A percentile compares a stretch with the other conserved stretches of the same genome.
Evolutionary conservation across 1,140 invertebrate genomes (phyloP).

Genomic region (Hyles vespertilio): DNA sequence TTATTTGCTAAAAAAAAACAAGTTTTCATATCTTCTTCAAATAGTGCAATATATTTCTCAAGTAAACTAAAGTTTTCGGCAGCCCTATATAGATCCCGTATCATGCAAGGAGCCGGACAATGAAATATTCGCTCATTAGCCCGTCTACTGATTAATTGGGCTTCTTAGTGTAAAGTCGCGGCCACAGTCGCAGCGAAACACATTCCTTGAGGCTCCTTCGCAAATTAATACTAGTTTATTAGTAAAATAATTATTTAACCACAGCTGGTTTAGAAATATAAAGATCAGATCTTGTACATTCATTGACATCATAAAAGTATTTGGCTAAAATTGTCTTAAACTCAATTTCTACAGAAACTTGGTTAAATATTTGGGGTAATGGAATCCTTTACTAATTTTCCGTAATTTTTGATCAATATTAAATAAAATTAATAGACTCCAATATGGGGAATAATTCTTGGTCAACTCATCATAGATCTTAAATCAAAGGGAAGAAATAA

Average conservation of each 20-base stretch:
- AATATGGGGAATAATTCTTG: too few relatives aligned
- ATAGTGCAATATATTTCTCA: not conserved
- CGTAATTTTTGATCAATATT: too few relatives aligned
- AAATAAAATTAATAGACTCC: too few relatives aligned
- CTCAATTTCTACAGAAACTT: too few relatives aligned
- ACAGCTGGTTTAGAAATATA: not conserved
- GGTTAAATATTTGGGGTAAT: too few relatives aligned
- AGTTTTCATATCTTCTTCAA: not conserved
- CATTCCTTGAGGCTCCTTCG: too few relatives aligned
- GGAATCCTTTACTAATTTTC: too few relatives aligned
- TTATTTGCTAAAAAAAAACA: too few relatives aligned
- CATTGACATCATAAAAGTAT: not conserved
- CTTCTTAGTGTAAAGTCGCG: slow-evolving; percentile 47
- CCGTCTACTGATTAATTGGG: slow-evolving; percentile 68
- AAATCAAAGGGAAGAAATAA: too few relatives aligned
- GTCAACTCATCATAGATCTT: too few relatives aligned
- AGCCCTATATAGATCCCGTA: slow-evolving; percentile 51
- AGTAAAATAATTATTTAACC: not conserved
- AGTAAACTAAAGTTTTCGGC: slow-evolving; percentile 27
- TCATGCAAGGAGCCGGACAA: slow-evolving; percentile 62
- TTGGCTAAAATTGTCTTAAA: too few relatives aligned
- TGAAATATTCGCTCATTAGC: slow-evolving; percentile 74
- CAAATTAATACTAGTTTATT: too few relatives aligned
- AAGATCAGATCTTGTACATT: not conserved
- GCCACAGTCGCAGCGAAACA: slow-evolving; percentile 26